These are phyloP conservation scores for Cydia strobilella DNA, from an alignment of 1,140 invertebrate species.

Conservation along the genomic window DNA sequence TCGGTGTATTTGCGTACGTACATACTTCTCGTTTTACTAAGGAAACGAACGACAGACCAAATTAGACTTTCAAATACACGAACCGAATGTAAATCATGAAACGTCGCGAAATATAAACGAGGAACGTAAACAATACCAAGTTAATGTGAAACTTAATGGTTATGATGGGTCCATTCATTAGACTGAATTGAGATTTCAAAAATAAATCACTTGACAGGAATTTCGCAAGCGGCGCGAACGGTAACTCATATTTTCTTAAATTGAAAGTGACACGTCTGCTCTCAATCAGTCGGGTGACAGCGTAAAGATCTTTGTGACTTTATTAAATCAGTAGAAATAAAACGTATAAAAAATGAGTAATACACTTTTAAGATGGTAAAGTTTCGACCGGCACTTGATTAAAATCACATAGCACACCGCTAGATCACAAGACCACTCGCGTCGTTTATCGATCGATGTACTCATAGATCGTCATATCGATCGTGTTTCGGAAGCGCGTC, in stretches of 20 bases:
- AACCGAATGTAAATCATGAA: slow-evolving; percentile 40
- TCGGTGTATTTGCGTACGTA: slow-evolving; percentile 64
- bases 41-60: slow-evolving; percentile 50
- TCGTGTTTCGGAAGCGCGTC: slow-evolving; percentile 49
- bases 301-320: slow-evolving; percentile 43
- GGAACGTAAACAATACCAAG: slow-evolving; percentile 24
- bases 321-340: slow-evolving; percentile 7
- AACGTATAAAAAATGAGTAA: slow-evolving; percentile 34
- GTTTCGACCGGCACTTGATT: slow-evolving; percentile 43
- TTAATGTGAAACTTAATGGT: slow-evolving; percentile 19
- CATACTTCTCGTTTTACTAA: slow-evolving; percentile 50
- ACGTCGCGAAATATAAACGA: slow-evolving; percentile 18
- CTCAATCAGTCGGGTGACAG: slow-evolving; percentile 45
- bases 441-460: slow-evolving; percentile 25
- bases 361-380: slow-evolving; percentile 24
- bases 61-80: slow-evolving; percentile 43
- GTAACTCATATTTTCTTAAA: slow-evolving; percentile 55
- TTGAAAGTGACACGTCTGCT: slow-evolving; percentile 53
- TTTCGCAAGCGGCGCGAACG: slow-evolving; percentile 46
- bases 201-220: slow-evolving; percentile 48
- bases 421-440: slow-evolving; percentile 31
- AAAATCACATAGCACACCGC: slow-evolving; percentile 17
- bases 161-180: slow-evolving; percentile 36
- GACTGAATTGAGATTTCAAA: slow-evolving; percentile 43
- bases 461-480: slow-evolving; percentile 29